Percentiles rank a stretch among this genome's conserved stretches.
These are phyloP conservation scores for Otocyon megalotis DNA, from an alignment of 2,113 vertebrate genomes.

Conservation along the genomic window DNA sequence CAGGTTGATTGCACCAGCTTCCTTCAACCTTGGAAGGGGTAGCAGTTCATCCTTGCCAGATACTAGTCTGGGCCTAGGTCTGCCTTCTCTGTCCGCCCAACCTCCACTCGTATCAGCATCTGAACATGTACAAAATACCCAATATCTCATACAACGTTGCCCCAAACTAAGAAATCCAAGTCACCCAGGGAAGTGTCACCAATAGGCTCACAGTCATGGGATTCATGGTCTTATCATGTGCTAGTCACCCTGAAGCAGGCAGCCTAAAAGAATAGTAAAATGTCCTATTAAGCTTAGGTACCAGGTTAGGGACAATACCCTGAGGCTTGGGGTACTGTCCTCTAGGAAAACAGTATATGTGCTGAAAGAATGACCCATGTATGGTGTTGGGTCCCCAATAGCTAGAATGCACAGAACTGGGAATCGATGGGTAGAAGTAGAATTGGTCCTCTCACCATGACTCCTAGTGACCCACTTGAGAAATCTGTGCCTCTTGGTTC, in stretches of 20 bases:
- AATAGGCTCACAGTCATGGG: background rate
- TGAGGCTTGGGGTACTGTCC: background rate
- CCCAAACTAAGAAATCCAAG: conserved; percentile 7
- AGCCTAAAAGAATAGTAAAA: background rate
- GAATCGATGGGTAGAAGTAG: background rate
- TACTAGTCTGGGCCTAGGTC: background rate
- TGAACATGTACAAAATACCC: background rate
- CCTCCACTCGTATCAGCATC: background rate
- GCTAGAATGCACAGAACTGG: background rate
- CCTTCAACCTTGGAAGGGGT: background rate
- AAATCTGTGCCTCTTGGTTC: background rate
- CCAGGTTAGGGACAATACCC: background rate
- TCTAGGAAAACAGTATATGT: background rate
- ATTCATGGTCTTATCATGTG: background rate
- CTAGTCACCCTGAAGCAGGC: background rate
- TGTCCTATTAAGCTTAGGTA: background rate
- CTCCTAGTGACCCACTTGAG: background rate
- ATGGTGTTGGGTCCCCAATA: background rate
- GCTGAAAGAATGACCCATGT: background rate
- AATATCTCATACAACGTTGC: background rate
- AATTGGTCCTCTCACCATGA: background rate
- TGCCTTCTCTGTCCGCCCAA: background rate
- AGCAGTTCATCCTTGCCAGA: background rate
- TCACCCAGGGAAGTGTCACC: background rate
- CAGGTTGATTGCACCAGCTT: background rate